These are phyloP conservation scores for Hozukius guyotensis DNA, from an alignment of 2,797 vertebrate genomes.

Conservation along the genomic window DNA sequence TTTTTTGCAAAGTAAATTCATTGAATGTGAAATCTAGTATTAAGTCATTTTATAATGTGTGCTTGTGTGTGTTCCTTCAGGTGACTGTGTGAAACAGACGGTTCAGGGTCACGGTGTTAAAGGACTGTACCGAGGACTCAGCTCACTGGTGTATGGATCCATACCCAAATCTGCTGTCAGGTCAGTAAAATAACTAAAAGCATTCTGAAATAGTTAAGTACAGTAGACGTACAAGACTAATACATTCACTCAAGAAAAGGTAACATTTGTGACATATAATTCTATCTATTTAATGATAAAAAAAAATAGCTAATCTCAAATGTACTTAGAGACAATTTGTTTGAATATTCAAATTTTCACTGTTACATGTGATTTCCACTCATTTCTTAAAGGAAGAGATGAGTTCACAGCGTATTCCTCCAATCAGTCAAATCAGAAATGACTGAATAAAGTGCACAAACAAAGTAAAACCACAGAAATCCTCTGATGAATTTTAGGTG, in stretches of 20 bases:
- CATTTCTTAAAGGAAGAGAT: neutral
- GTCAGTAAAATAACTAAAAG: constrained; percentile 68
- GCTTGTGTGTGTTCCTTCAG: constrained; percentile 69
- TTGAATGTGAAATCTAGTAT: neutral
- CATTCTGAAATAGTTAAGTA: too few species aligned
- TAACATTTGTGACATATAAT: neutral
- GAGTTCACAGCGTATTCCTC: neutral
- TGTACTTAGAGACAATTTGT: neutral
- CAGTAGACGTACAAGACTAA: neutral
- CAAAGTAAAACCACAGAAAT: neutral
- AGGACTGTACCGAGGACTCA: constrained; percentile 95
- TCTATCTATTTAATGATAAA: neutral
- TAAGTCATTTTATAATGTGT: neutral
- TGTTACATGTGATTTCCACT: neutral
- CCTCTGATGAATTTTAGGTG: neutral
- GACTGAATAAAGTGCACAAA: neutral
- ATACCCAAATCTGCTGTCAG: constrained; percentile 96
- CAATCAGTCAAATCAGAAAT: neutral
- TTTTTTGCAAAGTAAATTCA: neutral
- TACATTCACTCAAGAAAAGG: neutral
- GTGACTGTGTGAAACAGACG: constrained; percentile 93
- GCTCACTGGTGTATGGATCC: constrained; percentile 93
- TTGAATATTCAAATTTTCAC: neutral
- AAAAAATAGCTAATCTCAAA: neutral
- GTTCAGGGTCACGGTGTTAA: constrained; percentile 88